Conservation (phyloP, 2,113 vertebrate species). For the Cettia cetti region DNA sequence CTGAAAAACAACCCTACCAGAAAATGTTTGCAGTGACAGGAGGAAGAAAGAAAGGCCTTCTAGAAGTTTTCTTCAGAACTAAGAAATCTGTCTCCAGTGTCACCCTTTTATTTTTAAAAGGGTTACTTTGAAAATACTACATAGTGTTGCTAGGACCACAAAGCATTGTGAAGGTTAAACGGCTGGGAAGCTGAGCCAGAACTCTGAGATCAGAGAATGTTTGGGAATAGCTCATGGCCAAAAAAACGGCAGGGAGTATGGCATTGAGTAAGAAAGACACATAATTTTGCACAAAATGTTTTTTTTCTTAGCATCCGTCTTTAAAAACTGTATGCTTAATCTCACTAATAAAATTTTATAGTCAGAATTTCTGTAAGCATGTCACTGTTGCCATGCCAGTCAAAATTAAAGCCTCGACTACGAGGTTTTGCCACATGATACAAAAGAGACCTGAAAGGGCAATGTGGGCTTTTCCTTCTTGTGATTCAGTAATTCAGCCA, state of each 20-base stretch:
- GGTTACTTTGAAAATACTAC: not conserved
- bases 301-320: not conserved
- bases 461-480: not conserved
- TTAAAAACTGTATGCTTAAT: not conserved
- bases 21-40: not conserved
- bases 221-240: not conserved
- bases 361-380: not conserved
- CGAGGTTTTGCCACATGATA: not conserved
- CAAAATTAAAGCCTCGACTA: not conserved
- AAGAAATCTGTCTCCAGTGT: not conserved
- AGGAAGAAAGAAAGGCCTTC: not conserved
- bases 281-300: not conserved
- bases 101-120: not conserved
- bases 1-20: not conserved
- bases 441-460: not conserved
- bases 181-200: not conserved
- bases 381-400: not conserved
- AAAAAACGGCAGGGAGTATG: not conserved
- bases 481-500: not conserved
- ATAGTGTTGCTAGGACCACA: fast-evolving
- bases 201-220: not conserved
- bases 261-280: not conserved
- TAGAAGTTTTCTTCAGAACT: not conserved
- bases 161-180: not conserved
- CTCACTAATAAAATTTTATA: not conserved